Evolutionary conservation across 2,113 vertebrate species (phyloP).

Genomic region (Myanophis thanlyinensis): DNA sequence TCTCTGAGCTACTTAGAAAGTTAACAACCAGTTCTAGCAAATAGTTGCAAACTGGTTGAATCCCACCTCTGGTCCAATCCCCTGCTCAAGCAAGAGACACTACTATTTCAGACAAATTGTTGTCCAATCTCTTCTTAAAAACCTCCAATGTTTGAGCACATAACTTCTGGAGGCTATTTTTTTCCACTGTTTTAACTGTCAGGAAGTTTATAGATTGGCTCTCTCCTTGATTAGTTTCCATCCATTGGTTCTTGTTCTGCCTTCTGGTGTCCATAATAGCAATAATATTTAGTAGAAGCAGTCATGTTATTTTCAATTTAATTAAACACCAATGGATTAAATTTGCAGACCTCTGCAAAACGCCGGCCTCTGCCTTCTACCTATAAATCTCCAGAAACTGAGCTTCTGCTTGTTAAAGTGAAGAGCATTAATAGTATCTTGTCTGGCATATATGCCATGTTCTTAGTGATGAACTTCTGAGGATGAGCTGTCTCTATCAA

Average conservation of each 20-base stretch:
- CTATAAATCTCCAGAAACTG: not conserved
- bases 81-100: not conserved
- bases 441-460: not conserved
- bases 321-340: not conserved
- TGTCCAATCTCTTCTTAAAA: not conserved
- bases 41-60: too few relatives aligned
- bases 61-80: not conserved
- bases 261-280: not conserved
- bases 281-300: not conserved
- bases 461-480: not conserved
- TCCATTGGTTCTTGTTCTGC: not conserved
- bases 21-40: too few relatives aligned
- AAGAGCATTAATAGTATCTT: not conserved
- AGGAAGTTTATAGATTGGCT: not conserved
- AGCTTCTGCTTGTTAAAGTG: not conserved
- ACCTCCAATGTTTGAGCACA: not conserved
- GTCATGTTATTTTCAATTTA: not conserved
- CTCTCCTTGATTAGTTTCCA: not conserved
- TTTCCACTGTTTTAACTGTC: not conserved
- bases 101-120: not conserved
- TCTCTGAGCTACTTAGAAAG: too few relatives aligned
- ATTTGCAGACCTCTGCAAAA: not conserved
- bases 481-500: not conserved
- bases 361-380: not conserved
- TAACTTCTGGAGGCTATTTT: not conserved